Percentiles rank a stretch among this genome's conserved stretches.
These are phyloP conservation scores for Octodon degus DNA, from an alignment of 2,113 vertebrate genomes.

Conservation along the genomic window DNA sequence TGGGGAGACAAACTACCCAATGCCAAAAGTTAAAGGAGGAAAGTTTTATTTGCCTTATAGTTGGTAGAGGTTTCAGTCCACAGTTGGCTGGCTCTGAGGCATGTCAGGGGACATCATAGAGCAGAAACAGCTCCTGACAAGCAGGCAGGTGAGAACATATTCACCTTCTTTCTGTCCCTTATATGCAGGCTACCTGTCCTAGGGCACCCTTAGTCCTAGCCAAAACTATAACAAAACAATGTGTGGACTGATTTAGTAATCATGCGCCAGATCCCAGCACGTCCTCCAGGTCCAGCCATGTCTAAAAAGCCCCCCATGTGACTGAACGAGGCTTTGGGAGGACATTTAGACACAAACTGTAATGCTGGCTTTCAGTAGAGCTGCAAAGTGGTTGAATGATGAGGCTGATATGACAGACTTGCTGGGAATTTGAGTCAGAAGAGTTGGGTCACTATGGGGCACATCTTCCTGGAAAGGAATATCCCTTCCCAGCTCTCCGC, in stretches of 20 bases:
- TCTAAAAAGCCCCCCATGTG: too few relatives aligned
- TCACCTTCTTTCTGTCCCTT: background rate
- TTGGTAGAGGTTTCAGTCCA: background rate
- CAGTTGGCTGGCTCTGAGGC: background rate
- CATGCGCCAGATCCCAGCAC: too few relatives aligned
- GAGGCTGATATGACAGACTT: background rate
- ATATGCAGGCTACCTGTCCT: background rate
- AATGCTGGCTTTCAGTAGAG: background rate
- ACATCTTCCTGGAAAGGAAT: background rate
- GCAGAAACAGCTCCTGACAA: background rate
- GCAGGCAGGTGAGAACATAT: background rate
- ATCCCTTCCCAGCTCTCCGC: background rate
- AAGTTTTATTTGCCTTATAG: background rate
- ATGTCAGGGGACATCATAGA: background rate
- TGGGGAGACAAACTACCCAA: background rate
- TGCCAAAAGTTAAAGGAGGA: background rate
- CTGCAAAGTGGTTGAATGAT: background rate
- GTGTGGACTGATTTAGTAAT: too few relatives aligned
- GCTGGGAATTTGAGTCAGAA: background rate
- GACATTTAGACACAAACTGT: background rate
- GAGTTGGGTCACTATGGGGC: background rate
- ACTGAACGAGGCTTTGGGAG: background rate
- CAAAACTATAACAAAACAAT: too few relatives aligned
- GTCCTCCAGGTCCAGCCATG: too few relatives aligned
- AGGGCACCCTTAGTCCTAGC: background rate